These are phyloP conservation scores for Macropodus opercularis DNA, from an alignment of 2,797 vertebrate genomes.

Conservation along the genomic window DNA sequence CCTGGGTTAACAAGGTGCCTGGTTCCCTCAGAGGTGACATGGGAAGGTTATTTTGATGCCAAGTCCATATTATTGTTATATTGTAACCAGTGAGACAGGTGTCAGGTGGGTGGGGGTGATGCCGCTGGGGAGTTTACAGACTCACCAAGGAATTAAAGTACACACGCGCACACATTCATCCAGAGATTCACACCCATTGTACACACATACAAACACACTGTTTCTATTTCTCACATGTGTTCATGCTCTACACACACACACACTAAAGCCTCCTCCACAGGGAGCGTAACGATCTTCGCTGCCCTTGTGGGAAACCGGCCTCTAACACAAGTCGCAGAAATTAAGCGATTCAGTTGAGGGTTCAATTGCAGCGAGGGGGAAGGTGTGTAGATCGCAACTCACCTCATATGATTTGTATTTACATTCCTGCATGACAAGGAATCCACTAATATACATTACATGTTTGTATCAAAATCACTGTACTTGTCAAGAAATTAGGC, in stretches of 20 bases:
- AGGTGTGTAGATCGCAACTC: conserved; percentile 43
- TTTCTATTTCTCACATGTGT: conserved; percentile 22
- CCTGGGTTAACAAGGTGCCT: conserved; percentile 73
- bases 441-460: not conserved
- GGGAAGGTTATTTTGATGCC: conserved; percentile 73
- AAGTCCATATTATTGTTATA: conserved; percentile 71
- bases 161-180: conserved; percentile 37
- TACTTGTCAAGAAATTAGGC: conserved; percentile 40
- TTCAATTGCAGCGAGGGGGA: conserved; percentile 41
- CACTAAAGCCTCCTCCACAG: conserved; percentile 44
- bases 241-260: conserved; percentile 19
- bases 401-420: conserved; percentile 23
- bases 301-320: conserved; percentile 51
- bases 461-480: conserved; percentile 25
- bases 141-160: conserved; percentile 60
- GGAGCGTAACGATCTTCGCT: conserved; percentile 48
- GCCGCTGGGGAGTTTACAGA: conserved; percentile 63
- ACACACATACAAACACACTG: conserved; percentile 25
- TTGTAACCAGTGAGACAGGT: conserved; percentile 78
- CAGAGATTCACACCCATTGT: conserved; percentile 44
- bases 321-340: conserved; percentile 42
- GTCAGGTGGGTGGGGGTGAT: conserved; percentile 60
- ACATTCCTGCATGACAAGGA: not conserved
- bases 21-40: conserved; percentile 65
- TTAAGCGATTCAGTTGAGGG: conserved; percentile 44